Conservation (phyloP, 2,113 vertebrate species). For the Gopherus evgoodei region DNA sequence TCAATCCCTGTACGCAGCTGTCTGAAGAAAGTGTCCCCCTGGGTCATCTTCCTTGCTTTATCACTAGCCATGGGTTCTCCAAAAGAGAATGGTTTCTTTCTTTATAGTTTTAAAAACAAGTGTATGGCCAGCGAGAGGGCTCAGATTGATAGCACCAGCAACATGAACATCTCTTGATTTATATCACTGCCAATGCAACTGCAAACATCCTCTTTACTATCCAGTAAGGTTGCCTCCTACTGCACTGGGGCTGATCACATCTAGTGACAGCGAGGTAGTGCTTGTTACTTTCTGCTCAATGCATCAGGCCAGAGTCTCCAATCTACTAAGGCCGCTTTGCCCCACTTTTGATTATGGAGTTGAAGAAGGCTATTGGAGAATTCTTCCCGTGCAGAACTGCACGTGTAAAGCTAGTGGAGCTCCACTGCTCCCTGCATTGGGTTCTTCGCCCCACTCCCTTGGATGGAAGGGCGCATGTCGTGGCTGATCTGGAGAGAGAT, state of each 20-base stretch:
- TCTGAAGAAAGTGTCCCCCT: neutral
- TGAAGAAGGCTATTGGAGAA: neutral
- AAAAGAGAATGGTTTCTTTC: neutral
- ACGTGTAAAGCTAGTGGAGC: neutral
- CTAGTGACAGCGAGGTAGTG: neutral
- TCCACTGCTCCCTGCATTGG: neutral
- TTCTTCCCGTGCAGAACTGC: neutral
- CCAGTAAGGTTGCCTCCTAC: neutral
- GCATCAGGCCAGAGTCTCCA: neutral
- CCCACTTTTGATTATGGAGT: neutral
- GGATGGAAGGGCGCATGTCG: neutral
- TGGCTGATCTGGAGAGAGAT: neutral
- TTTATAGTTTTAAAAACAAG: neutral
- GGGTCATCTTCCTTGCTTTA: neutral
- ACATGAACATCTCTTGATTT: neutral
- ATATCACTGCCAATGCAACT: too few relatives aligned
- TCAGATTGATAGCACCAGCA: neutral
- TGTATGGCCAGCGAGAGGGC: neutral
- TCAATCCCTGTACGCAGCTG: neutral
- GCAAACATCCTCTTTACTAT: neutral
- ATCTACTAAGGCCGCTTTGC: neutral
- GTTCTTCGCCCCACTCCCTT: neutral
- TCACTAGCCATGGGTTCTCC: neutral
- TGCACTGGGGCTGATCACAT: neutral
- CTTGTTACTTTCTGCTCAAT: neutral